phyloP scores from a whole-genome alignment of 2,113 vertebrate species.

The Ochotona princeps region DNA sequence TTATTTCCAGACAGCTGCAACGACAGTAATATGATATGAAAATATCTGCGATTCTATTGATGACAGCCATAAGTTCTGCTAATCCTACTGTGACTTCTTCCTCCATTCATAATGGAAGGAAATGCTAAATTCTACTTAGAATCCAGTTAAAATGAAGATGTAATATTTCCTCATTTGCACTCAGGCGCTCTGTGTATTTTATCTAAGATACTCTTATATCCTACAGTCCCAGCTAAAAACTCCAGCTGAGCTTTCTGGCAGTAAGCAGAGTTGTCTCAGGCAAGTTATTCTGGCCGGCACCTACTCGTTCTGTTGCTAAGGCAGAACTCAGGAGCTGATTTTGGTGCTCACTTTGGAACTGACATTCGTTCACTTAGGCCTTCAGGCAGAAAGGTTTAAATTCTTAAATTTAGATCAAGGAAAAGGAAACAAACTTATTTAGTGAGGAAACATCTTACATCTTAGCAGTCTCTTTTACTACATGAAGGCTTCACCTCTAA shows the following conservation, averaged over 20 bases:
- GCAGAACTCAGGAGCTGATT: not conserved
- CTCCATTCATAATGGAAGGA: not conserved
- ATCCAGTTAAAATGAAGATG: not conserved
- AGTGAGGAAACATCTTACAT: not conserved
- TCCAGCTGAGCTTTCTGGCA: not conserved
- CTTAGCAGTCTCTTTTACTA: not conserved
- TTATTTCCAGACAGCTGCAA: not conserved
- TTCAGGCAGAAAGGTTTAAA: not conserved
- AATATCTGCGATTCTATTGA: constrained; percentile 2
- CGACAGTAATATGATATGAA: not conserved
- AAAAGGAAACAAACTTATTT: not conserved
- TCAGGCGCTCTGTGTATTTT: not conserved
- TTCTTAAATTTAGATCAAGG: not conserved
- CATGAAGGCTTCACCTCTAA: not conserved
- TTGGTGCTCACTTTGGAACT: not conserved
- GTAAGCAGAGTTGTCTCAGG: not conserved
- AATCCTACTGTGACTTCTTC: not conserved
- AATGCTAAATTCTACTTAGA: not conserved
- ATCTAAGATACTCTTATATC: not conserved
- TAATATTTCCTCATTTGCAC: not conserved
- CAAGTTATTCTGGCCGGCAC: not conserved
- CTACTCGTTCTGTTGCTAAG: not conserved
- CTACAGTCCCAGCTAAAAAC: not conserved
- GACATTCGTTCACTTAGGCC: not conserved
- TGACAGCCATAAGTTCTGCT: not conserved